These are phyloP conservation scores for Drosophila navojoa DNA, from an alignment of 1,140 invertebrate genomes.

Conservation along the genomic window DNA sequence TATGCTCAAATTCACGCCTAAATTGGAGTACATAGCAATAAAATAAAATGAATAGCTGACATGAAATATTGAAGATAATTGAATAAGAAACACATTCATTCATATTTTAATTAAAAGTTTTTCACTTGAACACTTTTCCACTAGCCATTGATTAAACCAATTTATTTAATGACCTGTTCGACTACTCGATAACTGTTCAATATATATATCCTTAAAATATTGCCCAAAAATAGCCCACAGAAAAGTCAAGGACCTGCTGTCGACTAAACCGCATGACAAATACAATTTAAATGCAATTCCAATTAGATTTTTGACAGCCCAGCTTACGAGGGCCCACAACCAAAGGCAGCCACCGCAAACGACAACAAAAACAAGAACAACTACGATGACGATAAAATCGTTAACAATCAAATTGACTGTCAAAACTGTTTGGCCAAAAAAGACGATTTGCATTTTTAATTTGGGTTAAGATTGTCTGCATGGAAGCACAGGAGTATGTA, in stretches of 20 bases:
- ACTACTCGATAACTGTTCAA: too few species aligned
- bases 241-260: constrained; percentile 12
- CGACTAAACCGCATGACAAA: constrained; percentile 31
- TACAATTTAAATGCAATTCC: constrained; percentile 51
- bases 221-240: constrained; percentile 2
- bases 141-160: background rate
- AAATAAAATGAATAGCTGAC: too few species aligned
- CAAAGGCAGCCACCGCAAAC: constrained; percentile 5
- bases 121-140: background rate
- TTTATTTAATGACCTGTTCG: constrained; percentile 1
- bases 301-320: constrained; percentile 45
- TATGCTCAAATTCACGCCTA: too few species aligned
- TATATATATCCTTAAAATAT: too few species aligned
- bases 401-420: constrained; percentile 48
- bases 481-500: background rate
- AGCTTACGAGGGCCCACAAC: background rate
- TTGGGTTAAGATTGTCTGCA: constrained; percentile 39
- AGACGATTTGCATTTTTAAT: constrained; percentile 54
- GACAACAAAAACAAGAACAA: constrained; percentile 16
- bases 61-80: too few species aligned
- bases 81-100: too few species aligned
- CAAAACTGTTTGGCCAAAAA: constrained; percentile 45
- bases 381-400: constrained; percentile 17
- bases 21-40: too few species aligned
- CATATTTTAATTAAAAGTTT: too few species aligned